Evolutionary conservation across 2,113 vertebrate species (phyloP).

Genomic region (Gorsachius goisagi): DNA sequence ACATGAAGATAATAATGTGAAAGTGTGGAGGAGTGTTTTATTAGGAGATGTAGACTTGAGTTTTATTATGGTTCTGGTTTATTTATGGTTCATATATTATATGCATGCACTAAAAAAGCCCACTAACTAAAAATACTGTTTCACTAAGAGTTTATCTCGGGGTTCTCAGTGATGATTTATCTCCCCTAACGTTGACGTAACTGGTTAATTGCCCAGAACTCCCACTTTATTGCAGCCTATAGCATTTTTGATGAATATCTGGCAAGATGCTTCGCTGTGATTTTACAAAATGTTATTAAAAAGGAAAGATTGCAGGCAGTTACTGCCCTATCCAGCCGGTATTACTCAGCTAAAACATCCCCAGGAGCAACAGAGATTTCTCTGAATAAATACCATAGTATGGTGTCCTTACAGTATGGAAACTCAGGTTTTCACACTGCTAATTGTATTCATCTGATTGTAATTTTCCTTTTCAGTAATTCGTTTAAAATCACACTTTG

Average conservation of each 20-base stretch:
- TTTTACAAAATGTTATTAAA: not conserved
- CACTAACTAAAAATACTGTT: not conserved
- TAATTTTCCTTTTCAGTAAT: not conserved
- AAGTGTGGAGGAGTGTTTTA: not conserved
- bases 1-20: not conserved
- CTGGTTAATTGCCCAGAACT: conserved; percentile 23
- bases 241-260: not conserved
- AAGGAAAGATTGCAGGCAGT: not conserved
- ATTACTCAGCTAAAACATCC: conserved; percentile 8
- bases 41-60: not conserved
- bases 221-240: not conserved
- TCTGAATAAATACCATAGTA: not conserved
- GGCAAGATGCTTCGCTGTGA: not conserved
- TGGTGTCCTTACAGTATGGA: not conserved
- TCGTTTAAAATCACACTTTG: not conserved
- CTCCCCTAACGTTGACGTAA: not conserved
- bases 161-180: not conserved
- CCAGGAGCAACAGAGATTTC: not conserved
- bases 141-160: not conserved
- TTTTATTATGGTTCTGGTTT: not conserved
- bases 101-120: rapidly evolving
- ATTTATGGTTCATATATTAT: not conserved
- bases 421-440: not conserved
- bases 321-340: not conserved
- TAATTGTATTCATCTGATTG: not conserved